Evolutionary conservation across 2,113 vertebrate species (phyloP).

Genomic region (Toxotes jaculatrix): DNA sequence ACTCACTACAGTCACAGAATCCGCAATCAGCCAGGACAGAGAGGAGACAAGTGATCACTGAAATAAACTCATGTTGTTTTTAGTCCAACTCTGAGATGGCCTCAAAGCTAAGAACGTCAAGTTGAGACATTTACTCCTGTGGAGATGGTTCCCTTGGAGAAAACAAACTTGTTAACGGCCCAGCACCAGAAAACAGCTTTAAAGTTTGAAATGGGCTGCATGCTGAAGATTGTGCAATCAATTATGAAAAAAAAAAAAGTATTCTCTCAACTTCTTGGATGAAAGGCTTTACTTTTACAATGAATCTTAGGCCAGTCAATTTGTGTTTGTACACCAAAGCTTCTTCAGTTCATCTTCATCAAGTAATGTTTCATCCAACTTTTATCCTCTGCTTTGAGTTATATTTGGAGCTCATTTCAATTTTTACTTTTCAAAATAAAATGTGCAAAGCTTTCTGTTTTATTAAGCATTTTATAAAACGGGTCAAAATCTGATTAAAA

Average conservation of each 20-base stretch:
- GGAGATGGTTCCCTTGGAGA: conserved; percentile 13
- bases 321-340: conserved; percentile 3
- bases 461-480: conserved; percentile 1
- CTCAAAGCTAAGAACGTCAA: conserved; percentile 10
- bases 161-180: not conserved
- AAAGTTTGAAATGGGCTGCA: not conserved
- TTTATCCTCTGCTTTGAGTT: conserved; percentile 10
- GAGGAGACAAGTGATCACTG: not conserved
- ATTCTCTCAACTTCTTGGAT: not conserved
- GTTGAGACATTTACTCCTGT: conserved; percentile 27
- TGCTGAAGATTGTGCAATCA: conserved; percentile 4
- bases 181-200: not conserved
- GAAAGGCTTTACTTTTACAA: not conserved
- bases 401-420: conserved; percentile 37
- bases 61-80: not conserved
- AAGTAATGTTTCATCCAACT: not conserved
- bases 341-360: not conserved
- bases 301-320: not conserved
- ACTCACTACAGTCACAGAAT: not conserved
- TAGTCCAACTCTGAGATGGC: conserved; percentile 3
- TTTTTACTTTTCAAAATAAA: conserved; percentile 24
- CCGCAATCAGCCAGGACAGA: conserved; percentile 6
- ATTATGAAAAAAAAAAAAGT: not conserved
- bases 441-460: conserved; percentile 4
- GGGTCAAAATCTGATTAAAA: not conserved